Conservation (phyloP, 2,113 vertebrate species). For the Cololabis saira region DNA sequence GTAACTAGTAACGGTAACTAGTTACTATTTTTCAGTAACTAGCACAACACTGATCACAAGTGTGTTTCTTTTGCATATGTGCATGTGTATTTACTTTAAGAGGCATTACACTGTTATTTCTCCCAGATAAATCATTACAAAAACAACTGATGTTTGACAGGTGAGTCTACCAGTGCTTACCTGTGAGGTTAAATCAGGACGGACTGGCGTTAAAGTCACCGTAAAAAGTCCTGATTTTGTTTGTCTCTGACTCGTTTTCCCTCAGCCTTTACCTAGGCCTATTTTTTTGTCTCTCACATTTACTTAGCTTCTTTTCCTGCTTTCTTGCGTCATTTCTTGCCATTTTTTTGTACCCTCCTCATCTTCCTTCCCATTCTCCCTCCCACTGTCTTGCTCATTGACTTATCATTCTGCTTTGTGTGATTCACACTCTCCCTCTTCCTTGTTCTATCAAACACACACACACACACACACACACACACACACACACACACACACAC, state of each 20-base stretch:
- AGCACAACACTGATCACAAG: no score
- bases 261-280: constrained; percentile 19
- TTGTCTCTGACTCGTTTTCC: constrained; percentile 8
- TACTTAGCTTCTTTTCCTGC: constrained; percentile 30
- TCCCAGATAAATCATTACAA: no score
- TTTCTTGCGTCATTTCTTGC: constrained; percentile 50
- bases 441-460: constrained; percentile 35
- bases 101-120: no score
- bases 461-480: constrained; percentile 16
- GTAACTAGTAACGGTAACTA: no score
- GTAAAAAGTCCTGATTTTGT: constrained; percentile 31
- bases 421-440: constrained; percentile 45
- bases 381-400: constrained; percentile 49
- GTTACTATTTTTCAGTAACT: no score
- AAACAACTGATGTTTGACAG: no score
- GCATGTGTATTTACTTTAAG: no score
- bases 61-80: no score
- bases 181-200: constrained; percentile 70
- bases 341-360: constrained; percentile 5
- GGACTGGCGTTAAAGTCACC: constrained; percentile 52
- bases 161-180: constrained; percentile 46
- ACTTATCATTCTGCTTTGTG: constrained; percentile 51
- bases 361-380: constrained; percentile 24
- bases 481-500: constrained; percentile 23
- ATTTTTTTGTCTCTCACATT: constrained; percentile 18